Conservation (phyloP, 2,797 vertebrate species). For the Phataginus tricuspis region DNA sequence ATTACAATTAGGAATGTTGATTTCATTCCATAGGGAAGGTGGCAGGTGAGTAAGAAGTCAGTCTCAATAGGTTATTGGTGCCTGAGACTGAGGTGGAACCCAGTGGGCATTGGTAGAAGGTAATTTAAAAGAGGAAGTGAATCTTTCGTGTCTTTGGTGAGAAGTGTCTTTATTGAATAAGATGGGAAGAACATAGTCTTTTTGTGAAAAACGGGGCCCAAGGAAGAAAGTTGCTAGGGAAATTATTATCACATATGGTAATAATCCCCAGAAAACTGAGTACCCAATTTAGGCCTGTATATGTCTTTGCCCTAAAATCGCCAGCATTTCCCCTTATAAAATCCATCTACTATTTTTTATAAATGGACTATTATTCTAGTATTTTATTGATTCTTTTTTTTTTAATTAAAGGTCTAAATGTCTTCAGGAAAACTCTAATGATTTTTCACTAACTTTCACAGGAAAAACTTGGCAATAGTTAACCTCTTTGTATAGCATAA, state of each 20-base stretch:
- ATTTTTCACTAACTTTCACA: background rate
- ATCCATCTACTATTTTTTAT: background rate
- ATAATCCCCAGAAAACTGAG: background rate
- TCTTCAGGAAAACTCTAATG: background rate
- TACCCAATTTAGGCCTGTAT: background rate
- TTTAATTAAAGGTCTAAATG: conserved; percentile 8
- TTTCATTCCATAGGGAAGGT: background rate
- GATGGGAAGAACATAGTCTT: background rate
- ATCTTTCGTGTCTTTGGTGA: background rate
- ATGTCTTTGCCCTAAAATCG: background rate
- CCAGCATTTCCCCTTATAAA: background rate
- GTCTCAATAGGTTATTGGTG: background rate
- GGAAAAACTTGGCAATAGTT: background rate
- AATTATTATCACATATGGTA: background rate
- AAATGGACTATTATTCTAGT: background rate
- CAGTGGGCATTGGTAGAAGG: background rate
- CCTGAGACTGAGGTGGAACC: background rate
- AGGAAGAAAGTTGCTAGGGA: background rate
- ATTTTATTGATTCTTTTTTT: conserved; percentile 19
- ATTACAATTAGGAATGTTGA: background rate
- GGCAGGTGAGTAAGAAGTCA: background rate
- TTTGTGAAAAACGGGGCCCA: background rate
- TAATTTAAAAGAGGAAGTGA: background rate
- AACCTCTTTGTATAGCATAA: conserved; percentile 24
- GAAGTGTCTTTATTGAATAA: background rate